Evolutionary conservation across 1,140 invertebrate species (phyloP).

Genomic region (Gerris buenoi): DNA sequence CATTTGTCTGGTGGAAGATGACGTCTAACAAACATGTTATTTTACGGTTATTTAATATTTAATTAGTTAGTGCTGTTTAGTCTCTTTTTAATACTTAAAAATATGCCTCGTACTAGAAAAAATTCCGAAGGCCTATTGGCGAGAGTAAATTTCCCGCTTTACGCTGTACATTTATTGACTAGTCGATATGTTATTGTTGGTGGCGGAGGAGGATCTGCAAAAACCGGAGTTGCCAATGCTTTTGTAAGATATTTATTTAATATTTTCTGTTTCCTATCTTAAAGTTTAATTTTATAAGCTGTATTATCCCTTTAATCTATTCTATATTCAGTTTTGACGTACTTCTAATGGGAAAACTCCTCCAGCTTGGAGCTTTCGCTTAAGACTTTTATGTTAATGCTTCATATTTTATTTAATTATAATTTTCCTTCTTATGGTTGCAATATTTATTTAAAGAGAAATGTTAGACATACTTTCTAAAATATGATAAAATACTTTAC

Average conservation of each 20-base stretch:
- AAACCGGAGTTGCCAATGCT: slow-evolving; percentile 89
- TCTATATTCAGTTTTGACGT: too few relatives aligned
- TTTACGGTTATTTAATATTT: neutral
- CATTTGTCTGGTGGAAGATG: neutral
- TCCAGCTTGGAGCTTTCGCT: too few relatives aligned
- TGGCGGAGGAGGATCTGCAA: slow-evolving; percentile 85
- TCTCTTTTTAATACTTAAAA: neutral
- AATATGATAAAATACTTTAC: too few relatives aligned
- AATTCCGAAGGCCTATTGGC: slow-evolving; percentile 53
- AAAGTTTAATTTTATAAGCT: too few relatives aligned
- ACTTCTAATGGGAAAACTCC: too few relatives aligned
- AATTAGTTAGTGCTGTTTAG: neutral
- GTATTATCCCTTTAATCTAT: too few relatives aligned
- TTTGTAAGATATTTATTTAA: slow-evolving; percentile 59
- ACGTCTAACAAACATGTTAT: neutral
- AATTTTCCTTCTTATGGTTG: too few relatives aligned
- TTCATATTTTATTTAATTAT: too few relatives aligned
- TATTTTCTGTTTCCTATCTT: too few relatives aligned
- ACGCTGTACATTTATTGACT: slow-evolving; percentile 74
- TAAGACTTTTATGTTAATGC: too few relatives aligned
- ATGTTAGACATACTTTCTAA: too few relatives aligned
- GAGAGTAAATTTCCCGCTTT: slow-evolving; percentile 82
- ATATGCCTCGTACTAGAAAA: slow-evolving; percentile 19
- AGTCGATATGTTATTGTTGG: slow-evolving; percentile 85
- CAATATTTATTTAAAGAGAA: too few relatives aligned